A percentile compares a stretch with the other conserved stretches of the same genome.
phyloP scores from a whole-genome alignment of 2,888 invertebrate genomes.

The Disparrhopalites patrizii region DNA sequence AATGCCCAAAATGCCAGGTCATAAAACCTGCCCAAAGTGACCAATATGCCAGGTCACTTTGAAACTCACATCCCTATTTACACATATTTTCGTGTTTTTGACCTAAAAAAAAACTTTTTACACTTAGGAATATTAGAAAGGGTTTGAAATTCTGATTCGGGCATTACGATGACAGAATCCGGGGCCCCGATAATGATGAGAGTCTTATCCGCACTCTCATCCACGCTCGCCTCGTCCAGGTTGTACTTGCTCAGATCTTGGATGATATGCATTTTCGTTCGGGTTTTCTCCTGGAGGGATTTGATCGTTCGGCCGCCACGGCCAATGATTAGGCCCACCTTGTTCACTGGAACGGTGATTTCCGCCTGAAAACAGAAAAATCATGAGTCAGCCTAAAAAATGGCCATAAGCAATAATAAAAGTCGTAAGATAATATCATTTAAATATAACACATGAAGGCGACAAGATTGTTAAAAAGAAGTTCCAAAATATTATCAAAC shows the following conservation, averaged over 20 bases:
- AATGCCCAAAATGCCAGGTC: too few relatives aligned
- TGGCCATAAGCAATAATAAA: neutral
- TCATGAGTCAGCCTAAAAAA: neutral
- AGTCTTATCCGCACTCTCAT: neutral
- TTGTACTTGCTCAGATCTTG: slow-evolving; percentile 68
- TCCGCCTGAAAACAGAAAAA: slow-evolving; percentile 31
- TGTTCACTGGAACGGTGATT: slow-evolving; percentile 69
- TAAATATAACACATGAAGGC: neutral
- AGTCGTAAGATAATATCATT: neutral
- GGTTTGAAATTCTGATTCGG: too few relatives aligned
- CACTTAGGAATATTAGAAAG: too few relatives aligned
- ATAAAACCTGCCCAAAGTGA: too few relatives aligned
- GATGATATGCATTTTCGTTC: slow-evolving; percentile 99
- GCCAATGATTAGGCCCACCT: slow-evolving; percentile 95
- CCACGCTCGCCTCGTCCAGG: neutral
- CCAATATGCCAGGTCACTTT: too few relatives aligned
- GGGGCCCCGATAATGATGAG: neutral
- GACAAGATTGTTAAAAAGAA: too few relatives aligned
- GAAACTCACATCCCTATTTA: too few relatives aligned
- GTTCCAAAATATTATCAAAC: too few relatives aligned
- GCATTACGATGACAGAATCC: neutral
- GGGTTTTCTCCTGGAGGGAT: slow-evolving; percentile 79
- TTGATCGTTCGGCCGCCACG: slow-evolving; percentile 94
- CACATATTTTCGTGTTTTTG: too few relatives aligned
- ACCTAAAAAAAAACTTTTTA: too few relatives aligned